Evolutionary conservation across 92 coral and sea anemone genomes (phyloP).

Genomic region (Zoanthus sansibaricus): DNA sequence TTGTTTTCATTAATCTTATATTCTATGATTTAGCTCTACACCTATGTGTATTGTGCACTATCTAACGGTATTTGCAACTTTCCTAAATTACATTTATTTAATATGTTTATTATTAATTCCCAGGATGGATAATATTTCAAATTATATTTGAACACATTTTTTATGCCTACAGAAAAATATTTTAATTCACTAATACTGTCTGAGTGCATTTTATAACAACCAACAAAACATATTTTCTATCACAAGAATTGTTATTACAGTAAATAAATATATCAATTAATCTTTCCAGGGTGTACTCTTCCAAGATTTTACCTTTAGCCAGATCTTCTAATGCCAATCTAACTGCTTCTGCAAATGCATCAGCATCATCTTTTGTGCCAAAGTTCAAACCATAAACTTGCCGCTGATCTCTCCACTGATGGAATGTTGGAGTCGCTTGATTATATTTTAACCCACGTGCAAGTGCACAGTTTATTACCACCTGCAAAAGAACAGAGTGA

Average conservation of each 20-base stretch:
- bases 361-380: slow-evolving; percentile 91
- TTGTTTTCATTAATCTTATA: too few species aligned
- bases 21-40: too few species aligned
- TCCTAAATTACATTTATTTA: too few species aligned
- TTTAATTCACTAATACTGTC: too few species aligned
- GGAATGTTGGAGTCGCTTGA: slow-evolving; percentile 98
- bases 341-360: slow-evolving; percentile 84
- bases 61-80: too few species aligned
- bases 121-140: too few species aligned
- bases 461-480: slow-evolving; percentile 96
- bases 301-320: slow-evolving; percentile 30
- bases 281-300: not conserved
- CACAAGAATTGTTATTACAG: not conserved
- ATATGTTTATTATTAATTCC: too few species aligned
- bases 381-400: slow-evolving; percentile 98
- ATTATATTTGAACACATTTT: too few species aligned
- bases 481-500: slow-evolving; percentile 47
- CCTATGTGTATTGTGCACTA: too few species aligned
- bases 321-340: slow-evolving; percentile 76
- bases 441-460: slow-evolving; percentile 91
- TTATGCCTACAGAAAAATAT: too few species aligned
- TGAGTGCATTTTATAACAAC: too few species aligned
- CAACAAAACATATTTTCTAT: too few species aligned
- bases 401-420: slow-evolving; percentile 99
- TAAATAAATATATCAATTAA: not conserved